phyloP scores from a whole-genome alignment of 2,113 vertebrate species.

The Scartelaos histophorus region DNA sequence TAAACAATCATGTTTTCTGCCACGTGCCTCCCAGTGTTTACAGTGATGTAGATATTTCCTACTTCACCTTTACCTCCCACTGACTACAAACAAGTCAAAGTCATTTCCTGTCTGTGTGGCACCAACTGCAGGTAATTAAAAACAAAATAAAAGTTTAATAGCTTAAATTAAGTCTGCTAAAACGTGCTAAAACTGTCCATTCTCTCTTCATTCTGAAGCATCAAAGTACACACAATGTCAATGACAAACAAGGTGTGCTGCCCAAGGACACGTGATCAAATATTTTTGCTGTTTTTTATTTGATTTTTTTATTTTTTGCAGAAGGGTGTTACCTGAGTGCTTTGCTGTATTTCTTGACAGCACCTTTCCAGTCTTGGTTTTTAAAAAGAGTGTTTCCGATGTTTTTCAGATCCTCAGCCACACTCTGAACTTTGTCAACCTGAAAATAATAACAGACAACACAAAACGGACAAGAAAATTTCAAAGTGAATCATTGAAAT shows the following conservation, averaged over 20 bases:
- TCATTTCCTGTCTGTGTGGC: too few species aligned
- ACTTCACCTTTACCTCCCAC: too few species aligned
- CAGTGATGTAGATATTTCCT: too few species aligned
- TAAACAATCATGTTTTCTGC: too few species aligned
- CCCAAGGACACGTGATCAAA: neutral
- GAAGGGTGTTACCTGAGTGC: constrained; percentile 87
- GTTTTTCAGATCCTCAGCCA: constrained; percentile 92
- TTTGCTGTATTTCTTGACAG: constrained; percentile 90
- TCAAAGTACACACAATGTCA: too few species aligned
- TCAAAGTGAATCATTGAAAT: too few species aligned
- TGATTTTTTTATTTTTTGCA: neutral
- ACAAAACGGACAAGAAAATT: neutral
- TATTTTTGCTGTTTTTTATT: neutral
- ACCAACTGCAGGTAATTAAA: too few species aligned
- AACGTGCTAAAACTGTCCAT: neutral
- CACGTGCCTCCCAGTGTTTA: too few species aligned
- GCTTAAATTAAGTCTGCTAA: neutral
- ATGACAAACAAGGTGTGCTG: neutral
- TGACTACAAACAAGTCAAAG: too few species aligned
- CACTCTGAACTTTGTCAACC: constrained; percentile 85
- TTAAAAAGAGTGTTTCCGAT: constrained; percentile 96
- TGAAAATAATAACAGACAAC: constrained; percentile 35
- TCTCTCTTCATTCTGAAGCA: too few species aligned
- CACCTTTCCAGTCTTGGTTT: constrained; percentile 89
- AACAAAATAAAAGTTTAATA: neutral